Percentiles rank a stretch among this genome's conserved stretches.
phyloP scores from a whole-genome alignment of 2,888 invertebrate species.

The Acleris cristana region DNA sequence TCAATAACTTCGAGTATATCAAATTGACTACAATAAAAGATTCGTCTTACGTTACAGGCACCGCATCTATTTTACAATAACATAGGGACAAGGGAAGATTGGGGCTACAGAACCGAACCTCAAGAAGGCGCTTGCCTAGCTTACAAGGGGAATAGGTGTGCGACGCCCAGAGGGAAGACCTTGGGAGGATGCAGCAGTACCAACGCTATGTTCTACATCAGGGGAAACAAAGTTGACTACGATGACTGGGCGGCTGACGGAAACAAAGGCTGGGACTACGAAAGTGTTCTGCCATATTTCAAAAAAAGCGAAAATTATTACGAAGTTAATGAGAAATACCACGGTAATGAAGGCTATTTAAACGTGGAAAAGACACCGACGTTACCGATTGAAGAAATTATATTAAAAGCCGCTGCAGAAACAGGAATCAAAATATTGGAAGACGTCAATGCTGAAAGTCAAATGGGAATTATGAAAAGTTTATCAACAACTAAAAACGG shows the following conservation, averaged over 20 bases:
- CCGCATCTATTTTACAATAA: constrained; percentile 59
- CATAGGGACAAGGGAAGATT: constrained; percentile 69
- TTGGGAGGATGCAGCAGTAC: constrained; percentile 84
- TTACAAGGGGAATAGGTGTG: constrained; percentile 62
- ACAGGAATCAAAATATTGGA: constrained; percentile 65
- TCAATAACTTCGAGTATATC: neutral
- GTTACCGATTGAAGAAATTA: constrained; percentile 50
- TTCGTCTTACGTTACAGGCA: constrained; percentile 46
- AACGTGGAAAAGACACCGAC: constrained; percentile 59
- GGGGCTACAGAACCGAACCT: constrained; percentile 82
- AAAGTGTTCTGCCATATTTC: constrained; percentile 77
- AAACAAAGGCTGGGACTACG: constrained; percentile 83
- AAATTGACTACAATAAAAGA: constrained; percentile 68
- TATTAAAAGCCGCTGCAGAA: constrained; percentile 69
- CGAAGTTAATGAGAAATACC: constrained; percentile 54
- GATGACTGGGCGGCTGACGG: constrained; percentile 81
- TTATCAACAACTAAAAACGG: constrained; percentile 75
- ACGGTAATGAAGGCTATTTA: constrained; percentile 66
- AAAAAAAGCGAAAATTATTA: constrained; percentile 77
- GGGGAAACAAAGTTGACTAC: constrained; percentile 81
- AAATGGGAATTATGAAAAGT: constrained; percentile 74
- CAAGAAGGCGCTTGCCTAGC: constrained; percentile 68
- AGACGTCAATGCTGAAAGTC: constrained; percentile 69
- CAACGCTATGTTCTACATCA: constrained; percentile 84
- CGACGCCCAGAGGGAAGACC: constrained; percentile 86